Evolutionary conservation across 1,140 invertebrate species (phyloP), one percentile per base, ranked within the genome.

Genomic region (Holotrichia oblita): DNA sequence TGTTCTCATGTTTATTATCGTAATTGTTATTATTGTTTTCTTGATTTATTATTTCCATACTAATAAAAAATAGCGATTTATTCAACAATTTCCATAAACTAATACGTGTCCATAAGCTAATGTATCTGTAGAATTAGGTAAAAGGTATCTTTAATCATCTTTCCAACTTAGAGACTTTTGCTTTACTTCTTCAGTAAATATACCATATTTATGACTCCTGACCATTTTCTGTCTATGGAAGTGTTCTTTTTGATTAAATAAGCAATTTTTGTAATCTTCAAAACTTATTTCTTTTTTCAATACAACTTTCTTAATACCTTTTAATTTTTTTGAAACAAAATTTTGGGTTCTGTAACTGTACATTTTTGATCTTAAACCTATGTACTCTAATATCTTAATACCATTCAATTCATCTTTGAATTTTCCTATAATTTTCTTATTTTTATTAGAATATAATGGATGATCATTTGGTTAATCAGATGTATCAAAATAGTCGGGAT

Each of bases 11-110:
- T n/a, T 73, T 78, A 72, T 78, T 73, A 78, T 78, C 40, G 61
- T 78, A 78, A 72, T 69, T 78, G 77, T 78, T 44, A 78, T 78
- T 78, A 78, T 78, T 78, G n/a, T 61, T 77, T 77, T 77, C 59
- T 77, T 77, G 41, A 64, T 77, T 64, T 77, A 77, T 12, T 44
- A 76, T 17, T 76, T 48, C 8, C 42, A 41, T 12, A 76, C 40
- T 76, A 48, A 76, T 44, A 76, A 22, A 76, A 76, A 76, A 10
- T 17, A 76, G 40, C 73, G 40, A 69, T 22, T 14, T 73, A 76
- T 76, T 75, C 73, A 10, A 40, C 73, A 75, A 42, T 75, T 0
- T 40, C 73, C 73, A 75, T 1, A 48, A n/a, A 41, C 73, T 76
- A 76, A 76, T 76, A 76, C 34, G 75, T 59, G 75, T 22, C 74